phyloP scores from a whole-genome alignment of 2,888 invertebrate species.

The Cephonodes hylas region DNA sequence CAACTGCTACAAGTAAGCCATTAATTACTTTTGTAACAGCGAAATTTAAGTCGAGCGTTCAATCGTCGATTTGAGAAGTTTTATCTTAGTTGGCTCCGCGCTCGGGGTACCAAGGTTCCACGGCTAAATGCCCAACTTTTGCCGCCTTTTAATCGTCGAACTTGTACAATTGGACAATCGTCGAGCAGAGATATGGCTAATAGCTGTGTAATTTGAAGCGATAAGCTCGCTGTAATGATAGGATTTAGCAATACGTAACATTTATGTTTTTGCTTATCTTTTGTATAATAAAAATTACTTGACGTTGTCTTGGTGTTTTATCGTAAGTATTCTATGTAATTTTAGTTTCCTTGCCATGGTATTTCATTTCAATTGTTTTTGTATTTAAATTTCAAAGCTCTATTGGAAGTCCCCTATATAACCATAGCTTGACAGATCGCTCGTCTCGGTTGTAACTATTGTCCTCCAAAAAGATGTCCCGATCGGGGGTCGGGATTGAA shows the following conservation, averaged over 20 bases:
- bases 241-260: conserved; percentile 28
- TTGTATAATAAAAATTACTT: conserved; percentile 17
- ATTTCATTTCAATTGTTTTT: too few relatives aligned
- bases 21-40: conserved; percentile 12
- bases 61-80: conserved; percentile 46
- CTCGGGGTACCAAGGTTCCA: conserved; percentile 39
- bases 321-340: neutral
- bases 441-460: too few relatives aligned
- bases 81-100: conserved; percentile 48
- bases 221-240: conserved; percentile 41
- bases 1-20: conserved; percentile 1
- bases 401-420: too few relatives aligned
- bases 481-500: too few relatives aligned
- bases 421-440: too few relatives aligned
- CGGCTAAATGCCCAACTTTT: conserved; percentile 49
- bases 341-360: too few relatives aligned
- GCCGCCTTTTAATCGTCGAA: conserved; percentile 59
- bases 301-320: neutral
- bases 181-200: conserved; percentile 51
- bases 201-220: conserved; percentile 47
- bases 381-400: too few relatives aligned
- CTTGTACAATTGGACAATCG: conserved; percentile 61
- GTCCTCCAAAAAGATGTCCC: too few relatives aligned
- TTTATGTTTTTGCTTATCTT: conserved; percentile 25
- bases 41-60: conserved; percentile 28